Conservation (phyloP, 1,140 invertebrate genomes). For the Macrocentrus cingulum region DNA sequence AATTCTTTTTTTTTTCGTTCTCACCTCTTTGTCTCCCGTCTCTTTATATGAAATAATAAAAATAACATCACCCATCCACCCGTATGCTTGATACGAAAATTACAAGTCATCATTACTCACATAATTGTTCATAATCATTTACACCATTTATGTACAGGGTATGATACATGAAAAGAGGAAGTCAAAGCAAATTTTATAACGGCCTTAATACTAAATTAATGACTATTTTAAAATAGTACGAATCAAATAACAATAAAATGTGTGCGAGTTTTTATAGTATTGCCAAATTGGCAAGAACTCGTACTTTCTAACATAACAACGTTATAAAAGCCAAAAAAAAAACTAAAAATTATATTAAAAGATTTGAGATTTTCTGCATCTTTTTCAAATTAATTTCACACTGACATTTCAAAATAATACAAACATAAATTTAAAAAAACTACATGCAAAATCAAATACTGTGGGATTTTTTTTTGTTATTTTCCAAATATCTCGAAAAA, state of each 20-base stretch:
- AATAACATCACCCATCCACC: constrained; percentile 36
- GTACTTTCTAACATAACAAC: background rate
- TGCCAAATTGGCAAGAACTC: background rate
- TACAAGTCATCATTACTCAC: constrained; percentile 39
- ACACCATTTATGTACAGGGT: constrained; percentile 47
- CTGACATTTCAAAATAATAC: too few species aligned
- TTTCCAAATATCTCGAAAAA: too few species aligned
- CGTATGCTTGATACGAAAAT: constrained; percentile 39
- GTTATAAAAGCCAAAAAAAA: background rate
- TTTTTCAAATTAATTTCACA: too few species aligned
- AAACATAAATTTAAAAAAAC: too few species aligned
- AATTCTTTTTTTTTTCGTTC: too few species aligned
- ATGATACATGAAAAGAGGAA: constrained; percentile 38
- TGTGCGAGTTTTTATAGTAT: too few species aligned
- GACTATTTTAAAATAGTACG: background rate
- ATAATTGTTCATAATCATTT: constrained; percentile 38
- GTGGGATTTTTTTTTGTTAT: too few species aligned
- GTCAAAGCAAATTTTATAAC: constrained; percentile 16
- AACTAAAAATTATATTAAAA: too few species aligned
- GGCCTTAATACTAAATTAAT: background rate
- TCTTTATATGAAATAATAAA: constrained; percentile 29
- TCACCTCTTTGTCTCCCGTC: too few species aligned
- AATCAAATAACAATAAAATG: too few species aligned
- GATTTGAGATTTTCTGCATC: too few species aligned
- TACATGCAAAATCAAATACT: too few species aligned